Percentiles rank a stretch among this genome's conserved stretches.
Evolutionary conservation across 2,888 invertebrate species (phyloP).

Genomic region (Oxycera nigricornis): DNA sequence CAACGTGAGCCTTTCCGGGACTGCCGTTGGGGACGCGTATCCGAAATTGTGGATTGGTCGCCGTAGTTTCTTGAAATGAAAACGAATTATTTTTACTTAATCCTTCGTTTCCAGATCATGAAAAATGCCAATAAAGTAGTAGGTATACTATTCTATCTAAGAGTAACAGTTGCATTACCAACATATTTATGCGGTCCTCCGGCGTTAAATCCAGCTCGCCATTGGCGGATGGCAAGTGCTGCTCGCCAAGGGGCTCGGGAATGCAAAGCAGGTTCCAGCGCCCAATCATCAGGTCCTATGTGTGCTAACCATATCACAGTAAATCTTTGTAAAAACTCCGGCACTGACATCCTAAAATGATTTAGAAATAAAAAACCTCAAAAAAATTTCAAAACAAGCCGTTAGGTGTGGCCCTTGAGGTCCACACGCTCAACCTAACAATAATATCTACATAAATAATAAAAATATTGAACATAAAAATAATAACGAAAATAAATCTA

Average conservation of each 20-base stretch:
- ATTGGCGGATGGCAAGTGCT: constrained; percentile 71
- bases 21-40: constrained; percentile 71
- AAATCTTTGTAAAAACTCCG: constrained; percentile 50
- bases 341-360: constrained; percentile 49
- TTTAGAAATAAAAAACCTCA: too few relatives aligned
- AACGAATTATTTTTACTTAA: too few relatives aligned
- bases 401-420: too few relatives aligned
- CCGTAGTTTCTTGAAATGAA: constrained; percentile 71
- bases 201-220: constrained; percentile 75
- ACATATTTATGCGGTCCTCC: constrained; percentile 71
- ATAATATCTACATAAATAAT: too few relatives aligned
- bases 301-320: constrained; percentile 67
- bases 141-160: not conserved
- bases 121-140: not conserved
- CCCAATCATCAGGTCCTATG: constrained; percentile 79
- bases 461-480: too few relatives aligned
- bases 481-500: too few relatives aligned
- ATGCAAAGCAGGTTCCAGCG: constrained; percentile 69
- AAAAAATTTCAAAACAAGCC: too few relatives aligned
- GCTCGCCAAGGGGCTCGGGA: constrained; percentile 74
- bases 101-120: too few relatives aligned
- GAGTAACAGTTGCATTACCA: constrained; percentile 56
- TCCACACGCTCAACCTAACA: too few relatives aligned
- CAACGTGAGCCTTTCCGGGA: constrained; percentile 71
- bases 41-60: constrained; percentile 76